Conservation (phyloP, 2,888 invertebrate genomes). For the Syrista parreyssii region DNA sequence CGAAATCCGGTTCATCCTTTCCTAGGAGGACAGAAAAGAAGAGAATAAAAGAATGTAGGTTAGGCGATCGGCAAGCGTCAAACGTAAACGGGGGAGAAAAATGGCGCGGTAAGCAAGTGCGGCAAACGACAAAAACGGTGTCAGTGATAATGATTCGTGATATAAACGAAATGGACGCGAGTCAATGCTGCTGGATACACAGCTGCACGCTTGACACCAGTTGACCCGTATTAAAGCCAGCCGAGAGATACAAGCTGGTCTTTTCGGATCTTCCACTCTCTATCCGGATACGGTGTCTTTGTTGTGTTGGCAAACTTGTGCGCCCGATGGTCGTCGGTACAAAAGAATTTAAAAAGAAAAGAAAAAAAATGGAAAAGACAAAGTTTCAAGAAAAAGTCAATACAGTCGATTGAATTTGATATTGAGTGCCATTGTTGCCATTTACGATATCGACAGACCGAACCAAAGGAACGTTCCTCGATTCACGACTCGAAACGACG, state of each 20-base stretch:
- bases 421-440: neutral
- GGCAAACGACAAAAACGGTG: slow-evolving; percentile 4
- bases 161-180: slow-evolving; percentile 23
- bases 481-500: neutral
- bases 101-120: neutral
- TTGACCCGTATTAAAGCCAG: slow-evolving; percentile 48
- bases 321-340: neutral
- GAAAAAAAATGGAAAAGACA: neutral
- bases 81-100: neutral
- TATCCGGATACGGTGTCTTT: neutral
- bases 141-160: slow-evolving; percentile 43
- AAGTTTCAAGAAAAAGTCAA: neutral
- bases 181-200: slow-evolving; percentile 36
- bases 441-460: neutral
- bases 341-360: neutral
- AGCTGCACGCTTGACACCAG: slow-evolving; percentile 58
- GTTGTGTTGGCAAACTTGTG: neutral
- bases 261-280: neutral
- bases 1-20: slow-evolving; percentile 33
- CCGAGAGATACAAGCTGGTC: neutral
- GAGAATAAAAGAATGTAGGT: neutral
- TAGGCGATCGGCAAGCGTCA: neutral
- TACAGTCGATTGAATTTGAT: neutral
- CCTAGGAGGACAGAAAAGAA: neutral
- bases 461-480: neutral